Percentiles rank a stretch among this genome's conserved stretches.
phyloP scores from a whole-genome alignment of 2,113 vertebrate species.

The Australoheros scitulus region DNA sequence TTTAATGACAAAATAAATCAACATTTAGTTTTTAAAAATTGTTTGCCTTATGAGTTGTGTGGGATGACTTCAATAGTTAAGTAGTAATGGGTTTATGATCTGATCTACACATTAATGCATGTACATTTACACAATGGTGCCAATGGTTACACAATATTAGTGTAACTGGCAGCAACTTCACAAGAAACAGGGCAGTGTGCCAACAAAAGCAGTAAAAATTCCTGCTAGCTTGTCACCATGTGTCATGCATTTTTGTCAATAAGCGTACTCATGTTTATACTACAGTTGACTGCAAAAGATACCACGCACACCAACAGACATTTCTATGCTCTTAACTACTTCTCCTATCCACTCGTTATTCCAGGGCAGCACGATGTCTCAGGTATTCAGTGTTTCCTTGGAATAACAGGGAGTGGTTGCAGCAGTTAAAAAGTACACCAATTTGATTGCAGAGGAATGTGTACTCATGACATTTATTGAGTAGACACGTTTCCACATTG shows the following conservation, averaged over 20 bases:
- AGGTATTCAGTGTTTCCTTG: neutral
- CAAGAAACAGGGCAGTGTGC: neutral
- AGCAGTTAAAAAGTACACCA: neutral
- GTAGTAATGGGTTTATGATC: neutral
- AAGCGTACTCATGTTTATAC: neutral
- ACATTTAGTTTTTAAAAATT: no score
- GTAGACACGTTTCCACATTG: neutral
- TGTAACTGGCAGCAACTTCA: neutral
- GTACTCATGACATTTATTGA: neutral
- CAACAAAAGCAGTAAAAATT: neutral
- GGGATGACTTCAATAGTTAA: neutral
- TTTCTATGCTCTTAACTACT: neutral
- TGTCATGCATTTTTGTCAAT: neutral
- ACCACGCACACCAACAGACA: neutral
- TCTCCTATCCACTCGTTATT: constrained; percentile 8
- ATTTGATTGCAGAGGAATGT: neutral
- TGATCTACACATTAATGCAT: neutral
- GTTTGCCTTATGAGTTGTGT: no score
- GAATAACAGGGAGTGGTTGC: neutral
- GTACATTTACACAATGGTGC: neutral
- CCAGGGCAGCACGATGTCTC: neutral
- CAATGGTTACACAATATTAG: neutral
- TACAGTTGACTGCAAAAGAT: neutral
- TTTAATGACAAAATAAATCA: neutral
- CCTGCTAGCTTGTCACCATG: neutral